A percentile compares a stretch with the other conserved stretches of the same genome.
phyloP scores from a whole-genome alignment of 2,797 vertebrate genomes.

The Remorina albescens region DNA sequence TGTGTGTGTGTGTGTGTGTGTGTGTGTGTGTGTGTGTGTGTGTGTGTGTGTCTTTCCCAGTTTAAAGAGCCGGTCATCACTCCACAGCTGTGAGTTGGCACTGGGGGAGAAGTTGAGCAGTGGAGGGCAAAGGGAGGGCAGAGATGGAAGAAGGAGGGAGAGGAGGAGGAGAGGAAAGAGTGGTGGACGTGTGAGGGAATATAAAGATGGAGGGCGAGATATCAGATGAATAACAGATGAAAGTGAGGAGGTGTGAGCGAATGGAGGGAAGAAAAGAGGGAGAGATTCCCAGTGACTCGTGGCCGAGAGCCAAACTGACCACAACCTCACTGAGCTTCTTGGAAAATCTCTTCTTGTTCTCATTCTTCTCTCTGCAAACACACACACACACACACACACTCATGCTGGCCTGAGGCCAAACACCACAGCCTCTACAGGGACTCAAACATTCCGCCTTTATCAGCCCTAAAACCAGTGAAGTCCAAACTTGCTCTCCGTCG shows the following conservation, averaged over 20 bases:
- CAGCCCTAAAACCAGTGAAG: conserved; percentile 34
- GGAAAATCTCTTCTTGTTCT: conserved; percentile 42
- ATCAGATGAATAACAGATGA: conserved; percentile 50
- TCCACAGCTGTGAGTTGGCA: conserved; percentile 35
- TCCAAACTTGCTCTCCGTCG: conserved; percentile 11
- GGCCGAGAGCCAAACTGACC: conserved; percentile 57
- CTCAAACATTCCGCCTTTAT: conserved; percentile 63
- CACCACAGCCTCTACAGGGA: conserved; percentile 42
- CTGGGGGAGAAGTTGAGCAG: conserved; percentile 32
- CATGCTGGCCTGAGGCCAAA: conserved; percentile 54
- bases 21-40: conserved; percentile 34
- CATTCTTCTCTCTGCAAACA: neutral
- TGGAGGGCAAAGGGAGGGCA: conserved; percentile 46
- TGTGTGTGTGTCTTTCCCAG: conserved; percentile 28
- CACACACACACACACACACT: conserved; percentile 31
- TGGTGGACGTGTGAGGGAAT: neutral
- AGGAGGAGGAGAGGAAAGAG: neutral
- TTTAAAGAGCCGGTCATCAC: conserved; percentile 53
- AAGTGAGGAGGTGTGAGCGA: conserved; percentile 32
- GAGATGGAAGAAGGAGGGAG: conserved; percentile 11
- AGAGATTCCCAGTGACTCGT: conserved; percentile 60
- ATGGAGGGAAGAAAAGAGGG: conserved; percentile 18
- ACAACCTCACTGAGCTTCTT: conserved; percentile 47
- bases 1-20: conserved; percentile 24
- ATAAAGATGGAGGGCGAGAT: conserved; percentile 27